phyloP scores from a whole-genome alignment of 2,888 invertebrate species.

The Nesidiocoris tenuis region DNA sequence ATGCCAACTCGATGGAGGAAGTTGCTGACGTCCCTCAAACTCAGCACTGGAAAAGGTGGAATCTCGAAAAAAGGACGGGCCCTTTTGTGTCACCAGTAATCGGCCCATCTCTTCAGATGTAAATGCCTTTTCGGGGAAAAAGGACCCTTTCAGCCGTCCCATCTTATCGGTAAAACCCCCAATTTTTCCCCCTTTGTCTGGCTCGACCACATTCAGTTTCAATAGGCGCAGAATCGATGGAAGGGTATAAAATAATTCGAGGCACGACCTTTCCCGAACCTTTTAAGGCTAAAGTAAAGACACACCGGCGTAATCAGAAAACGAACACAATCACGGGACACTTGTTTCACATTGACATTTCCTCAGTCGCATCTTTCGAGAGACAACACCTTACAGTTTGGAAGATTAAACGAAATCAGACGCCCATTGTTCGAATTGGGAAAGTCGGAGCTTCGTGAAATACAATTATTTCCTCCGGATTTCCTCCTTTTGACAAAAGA shows the following conservation, averaged over 20 bases:
- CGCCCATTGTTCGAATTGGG: slow-evolving; percentile 12
- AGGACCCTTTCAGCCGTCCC: not conserved
- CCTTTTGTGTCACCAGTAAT: slow-evolving; percentile 29
- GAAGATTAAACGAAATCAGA: slow-evolving; percentile 19
- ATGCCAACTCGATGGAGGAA: no score
- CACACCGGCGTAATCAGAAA: not conserved
- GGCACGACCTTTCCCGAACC: slow-evolving; percentile 13
- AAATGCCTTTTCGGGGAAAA: slow-evolving; percentile 20
- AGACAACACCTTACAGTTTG: slow-evolving; percentile 11
- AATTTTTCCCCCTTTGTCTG: slow-evolving; percentile 18
- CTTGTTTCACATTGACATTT: slow-evolving; percentile 8
- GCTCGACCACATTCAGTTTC: not conserved
- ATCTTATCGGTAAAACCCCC: slow-evolving; percentile 11
- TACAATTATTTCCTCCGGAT: slow-evolving; percentile 32
- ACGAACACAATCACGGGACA: not conserved
- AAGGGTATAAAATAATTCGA: slow-evolving; percentile 14
- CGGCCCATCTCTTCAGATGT: slow-evolving; percentile 39
- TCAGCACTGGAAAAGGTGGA: not conserved
- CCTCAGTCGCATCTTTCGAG: not conserved
- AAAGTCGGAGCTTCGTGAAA: not conserved
- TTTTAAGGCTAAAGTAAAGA: not conserved
- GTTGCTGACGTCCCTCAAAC: not conserved
- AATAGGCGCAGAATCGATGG: slow-evolving; percentile 5
- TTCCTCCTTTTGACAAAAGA: slow-evolving; percentile 21
- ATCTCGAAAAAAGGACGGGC: not conserved